A percentile compares a stretch with the other conserved stretches of the same genome.
Evolutionary conservation across 2,888 invertebrate genomes (phyloP).

Genomic region (Calephelis perditalis): DNA sequence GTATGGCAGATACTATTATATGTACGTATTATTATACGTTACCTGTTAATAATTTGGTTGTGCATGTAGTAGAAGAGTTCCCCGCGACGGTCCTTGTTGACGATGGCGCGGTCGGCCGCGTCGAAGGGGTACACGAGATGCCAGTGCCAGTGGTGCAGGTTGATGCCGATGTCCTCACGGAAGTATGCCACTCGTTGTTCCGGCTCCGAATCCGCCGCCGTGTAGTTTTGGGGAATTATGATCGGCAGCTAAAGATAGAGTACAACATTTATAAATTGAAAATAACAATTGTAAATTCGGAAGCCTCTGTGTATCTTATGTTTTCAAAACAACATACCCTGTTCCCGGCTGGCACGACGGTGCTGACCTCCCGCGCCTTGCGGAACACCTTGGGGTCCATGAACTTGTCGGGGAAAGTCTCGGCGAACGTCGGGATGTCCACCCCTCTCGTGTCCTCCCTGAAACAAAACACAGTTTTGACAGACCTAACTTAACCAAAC

Average conservation of each 20-base stretch:
- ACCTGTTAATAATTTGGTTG: slow-evolving; percentile 83
- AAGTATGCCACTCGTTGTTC: slow-evolving; percentile 91
- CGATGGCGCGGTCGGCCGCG: slow-evolving; percentile 76
- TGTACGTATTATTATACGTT: neutral
- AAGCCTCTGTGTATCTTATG: no score
- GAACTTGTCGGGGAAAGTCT: slow-evolving; percentile 90
- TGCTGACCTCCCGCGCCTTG: slow-evolving; percentile 83
- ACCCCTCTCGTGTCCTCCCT: slow-evolving; percentile 82
- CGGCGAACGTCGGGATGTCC: slow-evolving; percentile 84
- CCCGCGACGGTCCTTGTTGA: slow-evolving; percentile 85
- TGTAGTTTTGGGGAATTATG: slow-evolving; percentile 84
- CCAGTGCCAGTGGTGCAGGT: slow-evolving; percentile 96
- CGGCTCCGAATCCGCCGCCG: slow-evolving; percentile 84
- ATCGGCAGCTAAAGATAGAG: slow-evolving; percentile 74
- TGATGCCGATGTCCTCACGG: slow-evolving; percentile 90
- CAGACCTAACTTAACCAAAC: no score
- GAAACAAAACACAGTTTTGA: slow-evolving; percentile 22
- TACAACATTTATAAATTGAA: no score
- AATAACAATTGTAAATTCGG: no score
- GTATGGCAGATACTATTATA: no score
- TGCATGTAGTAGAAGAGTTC: slow-evolving; percentile 91
- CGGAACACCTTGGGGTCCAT: slow-evolving; percentile 85
- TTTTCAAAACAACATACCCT: slow-evolving; percentile 67
- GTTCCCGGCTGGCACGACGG: slow-evolving; percentile 77
- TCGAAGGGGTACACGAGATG: slow-evolving; percentile 91